Base-by-base conservation (phyloP, 2,797 vertebrate genomes). In the Amblyraja radiata region DNA sequence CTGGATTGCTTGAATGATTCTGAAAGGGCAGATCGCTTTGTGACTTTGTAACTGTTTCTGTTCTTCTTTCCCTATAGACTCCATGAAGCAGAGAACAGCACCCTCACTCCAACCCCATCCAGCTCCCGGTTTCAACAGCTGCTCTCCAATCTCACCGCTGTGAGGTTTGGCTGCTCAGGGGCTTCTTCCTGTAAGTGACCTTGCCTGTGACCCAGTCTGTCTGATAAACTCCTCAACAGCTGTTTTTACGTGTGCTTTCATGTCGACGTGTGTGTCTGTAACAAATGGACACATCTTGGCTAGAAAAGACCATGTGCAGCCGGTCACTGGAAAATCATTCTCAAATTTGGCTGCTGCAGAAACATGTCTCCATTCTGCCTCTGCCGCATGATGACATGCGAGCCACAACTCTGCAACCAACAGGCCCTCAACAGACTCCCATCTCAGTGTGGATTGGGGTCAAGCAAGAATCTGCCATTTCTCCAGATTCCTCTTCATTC, bases 81-180 rank as follows among this genome's bases (percentile, higher is more conserved):
- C 76, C 96, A 97, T 0, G 98, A 98, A 94, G 95, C 95, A 13
- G 97, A 97, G 18, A 95, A 93, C 84, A 95, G 95, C 1, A 94
- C 94, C 0, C 93, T 93, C 65, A 96, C 96, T 80, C 93, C 23
- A 32, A 13, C 65, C 0, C 78, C 98, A 79, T 96, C 97, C 0
- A 28, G 97, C 61, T 97, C 97, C 95, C 96, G 97, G 93, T 98
- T 99, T 95, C 98, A 97, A 93, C 95, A 91, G 92, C 96, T 99
- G 78, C 97, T 99, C 32, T 94, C 96, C 96, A 98, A 98, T 94
- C 95, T 99, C 95, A 98, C 96, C 0, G 32, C 94, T 2, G 94
- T 99, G 18, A 94, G 32, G n/a, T 95, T 99, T 95, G 96, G 93
- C 6, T 95, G 97, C 25, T 95, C 95, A 8, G 94, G 96, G 58